Percentiles rank a stretch among this genome's conserved stretches.
These are phyloP conservation scores for Chrysochloris asiatica DNA, from an alignment of 2,113 vertebrate genomes.

Conservation along the genomic window DNA sequence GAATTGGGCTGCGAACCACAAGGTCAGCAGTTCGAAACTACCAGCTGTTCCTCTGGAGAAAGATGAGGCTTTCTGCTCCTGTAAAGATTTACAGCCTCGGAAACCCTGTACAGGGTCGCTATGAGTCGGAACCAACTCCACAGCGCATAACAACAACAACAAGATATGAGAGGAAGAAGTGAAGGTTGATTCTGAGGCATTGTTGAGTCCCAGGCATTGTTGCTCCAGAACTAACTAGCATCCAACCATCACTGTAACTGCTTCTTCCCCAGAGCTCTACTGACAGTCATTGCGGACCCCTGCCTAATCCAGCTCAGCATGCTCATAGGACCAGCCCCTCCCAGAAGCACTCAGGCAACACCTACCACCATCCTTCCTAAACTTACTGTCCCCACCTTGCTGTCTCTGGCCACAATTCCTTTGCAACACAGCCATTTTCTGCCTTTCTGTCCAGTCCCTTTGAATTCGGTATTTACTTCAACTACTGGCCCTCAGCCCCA, in stretches of 20 bases:
- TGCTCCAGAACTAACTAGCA: neutral
- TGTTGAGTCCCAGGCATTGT: neutral
- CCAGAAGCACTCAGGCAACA: neutral
- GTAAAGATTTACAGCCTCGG: too few species aligned
- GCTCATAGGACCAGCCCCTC: neutral
- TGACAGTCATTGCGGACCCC: neutral
- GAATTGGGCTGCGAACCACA: too few species aligned
- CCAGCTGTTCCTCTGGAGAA: too few species aligned
- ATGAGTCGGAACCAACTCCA: too few species aligned
- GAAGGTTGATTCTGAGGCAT: neutral
- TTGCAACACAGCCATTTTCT: neutral
- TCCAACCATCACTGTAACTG: neutral
- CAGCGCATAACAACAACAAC: too few species aligned
- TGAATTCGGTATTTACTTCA: neutral
- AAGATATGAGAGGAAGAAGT: conserved; percentile 3
- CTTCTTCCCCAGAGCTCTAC: neutral
- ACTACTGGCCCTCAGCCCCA: neutral
- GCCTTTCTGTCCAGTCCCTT: neutral
- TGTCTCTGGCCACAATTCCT: neutral
- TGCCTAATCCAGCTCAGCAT: neutral
- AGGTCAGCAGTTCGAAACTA: too few species aligned
- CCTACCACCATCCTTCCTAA: neutral
- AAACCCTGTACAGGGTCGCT: too few species aligned
- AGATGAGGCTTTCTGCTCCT: too few species aligned
- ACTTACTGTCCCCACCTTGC: neutral